Conservation (phyloP, 2,797 vertebrate species). For the Galago senegalensis region DNA sequence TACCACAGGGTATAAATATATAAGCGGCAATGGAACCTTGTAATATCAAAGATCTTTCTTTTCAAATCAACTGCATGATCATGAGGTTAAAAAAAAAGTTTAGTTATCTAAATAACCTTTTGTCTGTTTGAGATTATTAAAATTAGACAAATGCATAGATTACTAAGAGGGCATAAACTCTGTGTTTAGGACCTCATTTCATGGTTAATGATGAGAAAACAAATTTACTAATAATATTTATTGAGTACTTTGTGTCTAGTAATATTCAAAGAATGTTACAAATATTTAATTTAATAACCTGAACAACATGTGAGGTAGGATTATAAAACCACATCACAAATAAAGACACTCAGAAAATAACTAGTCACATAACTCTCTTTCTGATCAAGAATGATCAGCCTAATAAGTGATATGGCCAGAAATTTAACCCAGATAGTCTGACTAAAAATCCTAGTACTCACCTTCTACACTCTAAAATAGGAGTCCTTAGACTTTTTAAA, state of each 20-base stretch:
- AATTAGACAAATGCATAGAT: neutral
- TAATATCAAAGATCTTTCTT: neutral
- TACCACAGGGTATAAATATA: neutral
- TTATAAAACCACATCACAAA: neutral
- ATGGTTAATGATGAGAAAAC: neutral
- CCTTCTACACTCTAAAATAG: neutral
- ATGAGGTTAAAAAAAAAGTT: neutral
- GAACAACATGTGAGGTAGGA: neutral
- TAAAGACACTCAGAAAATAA: neutral
- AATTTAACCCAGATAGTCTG: neutral
- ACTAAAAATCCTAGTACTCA: neutral
- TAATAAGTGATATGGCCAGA: neutral
- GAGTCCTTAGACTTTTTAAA: too few relatives aligned
- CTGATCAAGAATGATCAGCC: neutral
- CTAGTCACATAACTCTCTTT: neutral
- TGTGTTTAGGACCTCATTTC: neutral
- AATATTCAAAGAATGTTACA: neutral
- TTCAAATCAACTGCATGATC: neutral
- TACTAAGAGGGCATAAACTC: neutral
- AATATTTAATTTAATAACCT: neutral
- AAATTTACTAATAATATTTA: neutral
- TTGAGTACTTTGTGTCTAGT: neutral
- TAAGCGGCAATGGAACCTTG: neutral
- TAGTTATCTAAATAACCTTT: neutral
- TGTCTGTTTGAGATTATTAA: neutral